phyloP scores from a whole-genome alignment of 2,113 vertebrate species.

The Boleophthalmus pectinirostris region DNA sequence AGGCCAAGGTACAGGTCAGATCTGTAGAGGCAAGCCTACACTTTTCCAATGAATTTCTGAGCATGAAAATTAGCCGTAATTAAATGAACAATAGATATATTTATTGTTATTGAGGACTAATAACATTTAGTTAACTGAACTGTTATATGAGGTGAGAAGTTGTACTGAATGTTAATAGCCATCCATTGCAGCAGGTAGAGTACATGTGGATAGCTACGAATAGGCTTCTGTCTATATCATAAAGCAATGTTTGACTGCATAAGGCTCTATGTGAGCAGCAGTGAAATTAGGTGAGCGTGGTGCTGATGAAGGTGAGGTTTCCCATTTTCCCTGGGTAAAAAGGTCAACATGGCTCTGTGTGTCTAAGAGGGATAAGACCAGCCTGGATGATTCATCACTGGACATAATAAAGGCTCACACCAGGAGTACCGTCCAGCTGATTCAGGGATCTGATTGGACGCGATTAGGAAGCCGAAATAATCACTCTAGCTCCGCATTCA shows the following conservation, averaged over 20 bases:
- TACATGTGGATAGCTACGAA: background rate
- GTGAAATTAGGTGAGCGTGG: slow-evolving; percentile 35
- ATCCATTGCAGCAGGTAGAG: background rate
- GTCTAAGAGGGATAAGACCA: slow-evolving; percentile 65
- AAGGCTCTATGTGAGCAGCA: slow-evolving; percentile 13
- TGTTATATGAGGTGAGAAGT: too few relatives aligned
- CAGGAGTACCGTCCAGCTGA: slow-evolving; percentile 69
- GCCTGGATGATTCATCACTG: slow-evolving; percentile 69
- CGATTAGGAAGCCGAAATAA: slow-evolving; percentile 73
- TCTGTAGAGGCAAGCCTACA: too few relatives aligned
- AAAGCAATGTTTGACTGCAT: slow-evolving; percentile 10
- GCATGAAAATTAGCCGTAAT: too few relatives aligned
- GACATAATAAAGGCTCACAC: slow-evolving; percentile 71
- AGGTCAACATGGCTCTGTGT: slow-evolving; percentile 40
- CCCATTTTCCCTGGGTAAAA: slow-evolving; percentile 38
- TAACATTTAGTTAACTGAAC: background rate
- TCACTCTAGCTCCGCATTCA: slow-evolving; percentile 67
- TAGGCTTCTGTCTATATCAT: slow-evolving; percentile 16
- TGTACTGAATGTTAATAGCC: background rate
- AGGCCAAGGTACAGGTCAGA: too few relatives aligned
- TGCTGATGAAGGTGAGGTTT: slow-evolving; percentile 54
- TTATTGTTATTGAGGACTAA: background rate
- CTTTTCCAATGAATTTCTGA: too few relatives aligned
- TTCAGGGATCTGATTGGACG: slow-evolving; percentile 67
- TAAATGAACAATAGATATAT: too few relatives aligned